These are phyloP conservation scores for Schlechtendalia chinensis DNA, from an alignment of 1,140 invertebrate genomes.

Conservation along the genomic window DNA sequence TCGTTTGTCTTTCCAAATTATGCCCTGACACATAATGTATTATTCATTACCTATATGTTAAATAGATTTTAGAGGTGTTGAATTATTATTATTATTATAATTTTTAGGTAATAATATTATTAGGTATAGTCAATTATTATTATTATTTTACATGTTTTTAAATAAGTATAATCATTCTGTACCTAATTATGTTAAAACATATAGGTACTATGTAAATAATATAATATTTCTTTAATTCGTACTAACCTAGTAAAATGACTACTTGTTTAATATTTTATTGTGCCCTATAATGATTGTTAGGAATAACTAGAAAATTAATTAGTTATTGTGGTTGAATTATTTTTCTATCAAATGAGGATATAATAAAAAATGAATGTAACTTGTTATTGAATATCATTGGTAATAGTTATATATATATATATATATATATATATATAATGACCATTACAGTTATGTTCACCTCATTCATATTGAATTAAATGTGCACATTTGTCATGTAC, in stretches of 20 bases:
- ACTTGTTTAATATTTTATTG: neutral
- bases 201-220: no score
- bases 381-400: slow-evolving; percentile 29
- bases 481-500: neutral
- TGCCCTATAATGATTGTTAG: neutral
- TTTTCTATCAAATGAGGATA: neutral
- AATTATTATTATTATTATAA: no score
- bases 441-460: slow-evolving; percentile 36
- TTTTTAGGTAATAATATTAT: no score
- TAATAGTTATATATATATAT: neutral
- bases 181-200: no score
- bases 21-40: no score
- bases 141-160: no score
- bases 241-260: neutral
- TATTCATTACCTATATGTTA: no score
- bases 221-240: neutral
- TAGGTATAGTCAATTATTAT: no score
- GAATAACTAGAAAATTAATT: neutral
- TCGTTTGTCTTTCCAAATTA: no score
- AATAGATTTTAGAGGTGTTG: no score
- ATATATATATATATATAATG: neutral
- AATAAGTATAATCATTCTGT: no score
- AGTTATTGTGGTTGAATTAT: slow-evolving; percentile 7
- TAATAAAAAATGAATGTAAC: neutral
- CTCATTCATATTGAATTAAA: slow-evolving; percentile 31